These are phyloP conservation scores for Etheostoma spectabile DNA, from an alignment of 2,113 vertebrate species.

Conservation along the genomic window DNA sequence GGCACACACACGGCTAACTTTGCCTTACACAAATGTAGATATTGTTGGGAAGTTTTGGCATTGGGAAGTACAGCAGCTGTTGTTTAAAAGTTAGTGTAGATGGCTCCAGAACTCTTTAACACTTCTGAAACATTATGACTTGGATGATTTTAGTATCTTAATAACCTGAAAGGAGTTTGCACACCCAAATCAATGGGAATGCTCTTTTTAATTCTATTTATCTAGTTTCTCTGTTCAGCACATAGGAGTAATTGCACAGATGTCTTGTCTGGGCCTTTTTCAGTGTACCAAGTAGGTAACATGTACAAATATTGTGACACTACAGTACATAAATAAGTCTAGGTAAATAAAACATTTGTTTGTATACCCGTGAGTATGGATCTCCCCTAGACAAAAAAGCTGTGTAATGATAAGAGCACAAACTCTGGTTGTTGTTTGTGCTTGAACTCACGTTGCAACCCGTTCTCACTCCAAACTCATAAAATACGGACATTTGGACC, in stretches of 20 bases:
- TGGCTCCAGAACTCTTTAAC: background rate
- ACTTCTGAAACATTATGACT: conserved; percentile 1
- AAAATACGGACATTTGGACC: too few species aligned
- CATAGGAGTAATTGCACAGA: background rate
- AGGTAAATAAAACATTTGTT: background rate
- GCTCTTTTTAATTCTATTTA: background rate
- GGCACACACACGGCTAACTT: conserved; percentile 13
- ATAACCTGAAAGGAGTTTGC: background rate
- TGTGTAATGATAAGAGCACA: background rate
- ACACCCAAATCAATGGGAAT: background rate
- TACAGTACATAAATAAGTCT: background rate
- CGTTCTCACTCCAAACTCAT: too few species aligned
- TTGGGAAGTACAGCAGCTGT: background rate
- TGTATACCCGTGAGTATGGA: background rate
- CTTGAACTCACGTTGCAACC: background rate
- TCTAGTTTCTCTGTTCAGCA: background rate
- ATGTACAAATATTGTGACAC: background rate
- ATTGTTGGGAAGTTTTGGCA: background rate
- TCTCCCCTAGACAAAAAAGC: background rate
- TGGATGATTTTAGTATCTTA: background rate
- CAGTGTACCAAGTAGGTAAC: background rate
- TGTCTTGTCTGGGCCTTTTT: background rate
- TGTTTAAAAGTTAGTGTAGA: background rate
- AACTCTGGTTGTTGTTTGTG: background rate
- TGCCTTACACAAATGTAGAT: background rate